phyloP scores from a whole-genome alignment of 2,888 invertebrate genomes.

The Pterobdella sp. region DNA sequence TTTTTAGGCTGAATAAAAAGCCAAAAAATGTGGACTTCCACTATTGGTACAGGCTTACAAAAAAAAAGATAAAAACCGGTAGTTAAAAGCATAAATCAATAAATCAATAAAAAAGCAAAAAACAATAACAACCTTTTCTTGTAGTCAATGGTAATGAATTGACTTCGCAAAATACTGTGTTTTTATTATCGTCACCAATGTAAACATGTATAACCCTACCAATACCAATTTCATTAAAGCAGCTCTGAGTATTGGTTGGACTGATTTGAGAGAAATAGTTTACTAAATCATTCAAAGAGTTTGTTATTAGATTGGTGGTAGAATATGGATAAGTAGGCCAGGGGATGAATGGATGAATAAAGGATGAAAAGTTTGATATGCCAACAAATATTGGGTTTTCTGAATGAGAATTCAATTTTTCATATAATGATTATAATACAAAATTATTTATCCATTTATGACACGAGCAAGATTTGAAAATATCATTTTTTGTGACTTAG shows the following conservation, averaged over 20 bases:
- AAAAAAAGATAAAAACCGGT: neutral
- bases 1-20: no score
- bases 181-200: neutral
- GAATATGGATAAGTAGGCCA: neutral
- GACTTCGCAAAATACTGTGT: conserved; percentile 5
- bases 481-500: no score
- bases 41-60: neutral
- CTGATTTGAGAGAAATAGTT: neutral
- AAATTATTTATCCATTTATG: no score
- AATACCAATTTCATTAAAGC: neutral
- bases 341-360: neutral
- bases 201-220: neutral
- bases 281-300: neutral
- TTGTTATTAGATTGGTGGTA: conserved; percentile 1
- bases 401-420: no score
- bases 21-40: no score
- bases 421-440: no score
- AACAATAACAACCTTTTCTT: neutral
- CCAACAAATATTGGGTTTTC: neutral
- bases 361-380: neutral
- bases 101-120: neutral
- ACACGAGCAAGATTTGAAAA: no score
- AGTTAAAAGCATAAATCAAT: neutral
- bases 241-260: neutral
- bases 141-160: conserved; percentile 3